phyloP scores from a whole-genome alignment of 2,888 invertebrate genomes.

The Galeruca laticollis region DNA sequence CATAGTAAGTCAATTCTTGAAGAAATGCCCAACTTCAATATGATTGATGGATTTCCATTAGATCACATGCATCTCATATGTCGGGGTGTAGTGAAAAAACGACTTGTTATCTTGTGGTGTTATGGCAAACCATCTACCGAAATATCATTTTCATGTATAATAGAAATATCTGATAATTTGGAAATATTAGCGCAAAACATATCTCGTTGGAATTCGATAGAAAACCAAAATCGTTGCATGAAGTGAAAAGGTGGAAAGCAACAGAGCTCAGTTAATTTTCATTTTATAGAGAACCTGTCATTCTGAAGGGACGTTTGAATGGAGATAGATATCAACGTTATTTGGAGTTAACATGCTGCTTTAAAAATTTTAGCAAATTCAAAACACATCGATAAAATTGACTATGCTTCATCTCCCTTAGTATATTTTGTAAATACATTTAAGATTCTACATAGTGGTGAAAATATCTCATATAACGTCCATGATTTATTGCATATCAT shows the following conservation, averaged over 20 bases:
- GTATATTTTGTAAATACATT: conserved; percentile 47
- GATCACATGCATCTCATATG: conserved; percentile 45
- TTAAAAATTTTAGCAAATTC: conserved; percentile 36
- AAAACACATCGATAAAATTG: conserved; percentile 11
- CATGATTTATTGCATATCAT: too few relatives aligned
- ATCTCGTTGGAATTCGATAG: too few relatives aligned
- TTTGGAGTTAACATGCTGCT: conserved; percentile 45
- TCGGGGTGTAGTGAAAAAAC: too few relatives aligned
- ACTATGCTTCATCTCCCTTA: conserved; percentile 31
- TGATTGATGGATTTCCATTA: conserved; percentile 23
- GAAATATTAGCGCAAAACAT: too few relatives aligned
- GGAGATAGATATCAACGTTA: too few relatives aligned
- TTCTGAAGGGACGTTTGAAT: conserved; percentile 30
- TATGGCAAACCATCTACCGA: conserved; percentile 35
- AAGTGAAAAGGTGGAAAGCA: too few relatives aligned
- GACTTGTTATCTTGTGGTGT: conserved; percentile 37
- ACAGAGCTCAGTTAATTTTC: conserved; percentile 24
- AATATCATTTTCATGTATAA: conserved; percentile 30
- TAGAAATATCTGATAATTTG: too few relatives aligned
- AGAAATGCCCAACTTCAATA: too few relatives aligned
- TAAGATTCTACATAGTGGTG: conserved; percentile 44
- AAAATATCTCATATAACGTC: conserved; percentile 46
- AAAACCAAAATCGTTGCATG: too few relatives aligned
- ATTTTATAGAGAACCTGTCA: conserved; percentile 24
- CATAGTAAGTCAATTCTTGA: conserved; percentile 31